These are phyloP conservation scores for Cetoscarus ocellatus DNA, from an alignment of 2,797 vertebrate species.

Conservation along the genomic window DNA sequence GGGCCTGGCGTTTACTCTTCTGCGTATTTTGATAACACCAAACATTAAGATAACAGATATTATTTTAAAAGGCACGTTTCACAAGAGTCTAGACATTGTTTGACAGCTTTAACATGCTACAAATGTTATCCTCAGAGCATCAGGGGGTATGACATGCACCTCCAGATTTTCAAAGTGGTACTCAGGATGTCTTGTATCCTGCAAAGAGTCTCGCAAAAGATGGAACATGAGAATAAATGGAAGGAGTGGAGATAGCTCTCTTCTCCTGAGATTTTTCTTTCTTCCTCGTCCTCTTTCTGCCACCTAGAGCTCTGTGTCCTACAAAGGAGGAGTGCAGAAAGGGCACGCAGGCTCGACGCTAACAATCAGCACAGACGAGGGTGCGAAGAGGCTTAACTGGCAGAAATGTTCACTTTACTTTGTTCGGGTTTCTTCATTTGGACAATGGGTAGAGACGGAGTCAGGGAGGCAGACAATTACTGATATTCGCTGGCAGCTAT, in stretches of 20 bases:
- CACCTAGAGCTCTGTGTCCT: slow-evolving; percentile 49
- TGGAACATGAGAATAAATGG: slow-evolving; percentile 54
- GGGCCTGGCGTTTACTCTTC: too few species aligned
- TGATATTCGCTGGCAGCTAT: slow-evolving; percentile 79
- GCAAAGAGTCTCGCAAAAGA: slow-evolving; percentile 43
- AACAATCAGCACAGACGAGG: slow-evolving; percentile 51
- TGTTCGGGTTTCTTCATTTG: slow-evolving; percentile 68
- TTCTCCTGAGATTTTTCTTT: slow-evolving; percentile 24
- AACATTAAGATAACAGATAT: too few species aligned
- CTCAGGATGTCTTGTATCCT: slow-evolving; percentile 31
- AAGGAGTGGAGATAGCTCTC: slow-evolving; percentile 40
- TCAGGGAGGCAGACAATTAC: slow-evolving; percentile 75
- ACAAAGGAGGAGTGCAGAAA: slow-evolving; percentile 33
- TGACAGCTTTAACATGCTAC: too few species aligned
- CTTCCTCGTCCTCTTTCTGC: background rate
- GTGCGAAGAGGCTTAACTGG: slow-evolving; percentile 35
- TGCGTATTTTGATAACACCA: too few species aligned
- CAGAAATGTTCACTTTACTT: slow-evolving; percentile 72
- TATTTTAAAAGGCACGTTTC: too few species aligned
- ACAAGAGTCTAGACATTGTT: too few species aligned
- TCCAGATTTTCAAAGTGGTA: slow-evolving; percentile 42
- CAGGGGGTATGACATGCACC: slow-evolving; percentile 45
- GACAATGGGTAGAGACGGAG: slow-evolving; percentile 61
- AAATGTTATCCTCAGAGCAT: too few species aligned
- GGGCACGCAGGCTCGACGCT: slow-evolving; percentile 30